phyloP scores from a whole-genome alignment of 2,113 vertebrate species.

The Mungos mungo region DNA sequence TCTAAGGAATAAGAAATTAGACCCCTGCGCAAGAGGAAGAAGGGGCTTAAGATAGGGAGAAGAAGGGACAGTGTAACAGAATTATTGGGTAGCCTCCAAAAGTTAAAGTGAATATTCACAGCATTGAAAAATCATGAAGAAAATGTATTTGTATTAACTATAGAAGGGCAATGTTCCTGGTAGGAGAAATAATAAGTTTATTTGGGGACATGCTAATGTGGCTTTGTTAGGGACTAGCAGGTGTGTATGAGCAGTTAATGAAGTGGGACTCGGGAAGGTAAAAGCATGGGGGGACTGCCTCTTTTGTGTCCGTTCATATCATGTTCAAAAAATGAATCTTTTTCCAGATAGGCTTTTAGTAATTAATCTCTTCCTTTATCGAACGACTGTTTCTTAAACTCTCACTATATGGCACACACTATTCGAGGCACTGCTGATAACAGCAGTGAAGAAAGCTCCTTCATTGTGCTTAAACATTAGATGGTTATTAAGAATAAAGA shows the following conservation, averaged over 20 bases:
- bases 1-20: neutral
- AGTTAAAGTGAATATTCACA: neutral
- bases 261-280: neutral
- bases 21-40: neutral
- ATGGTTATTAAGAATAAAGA: neutral
- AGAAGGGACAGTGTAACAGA: neutral
- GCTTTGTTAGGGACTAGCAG: neutral
- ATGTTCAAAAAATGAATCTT: neutral
- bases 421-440: neutral
- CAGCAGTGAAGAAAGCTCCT: neutral
- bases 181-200: neutral
- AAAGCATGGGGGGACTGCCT: neutral
- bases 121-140: neutral
- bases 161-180: neutral
- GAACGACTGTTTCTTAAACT: neutral
- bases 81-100: neutral
- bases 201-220: neutral
- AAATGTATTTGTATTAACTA: neutral
- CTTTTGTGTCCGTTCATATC: neutral
- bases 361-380: neutral
- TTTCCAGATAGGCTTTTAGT: neutral
- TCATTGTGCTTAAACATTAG: neutral
- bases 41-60: fast-evolving
- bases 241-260: neutral
- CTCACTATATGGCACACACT: neutral